phyloP scores from a whole-genome alignment of 2,113 vertebrate species.

The Coryphaenoides rupestris region DNA sequence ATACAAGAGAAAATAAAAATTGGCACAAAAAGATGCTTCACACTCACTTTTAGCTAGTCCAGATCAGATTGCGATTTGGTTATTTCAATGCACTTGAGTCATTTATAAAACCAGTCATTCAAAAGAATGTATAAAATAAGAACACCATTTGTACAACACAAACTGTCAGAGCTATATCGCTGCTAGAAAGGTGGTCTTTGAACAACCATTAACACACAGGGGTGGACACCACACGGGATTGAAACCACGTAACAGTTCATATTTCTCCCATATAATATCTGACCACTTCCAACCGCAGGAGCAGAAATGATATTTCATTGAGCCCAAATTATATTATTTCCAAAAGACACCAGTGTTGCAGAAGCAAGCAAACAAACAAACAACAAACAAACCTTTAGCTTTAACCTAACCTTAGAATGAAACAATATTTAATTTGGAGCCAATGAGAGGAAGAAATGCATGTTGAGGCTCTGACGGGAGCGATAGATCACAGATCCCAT shows the following conservation, averaged over 20 bases:
- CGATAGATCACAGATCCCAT: constrained; percentile 70
- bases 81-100: constrained; percentile 61
- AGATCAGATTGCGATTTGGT: constrained; percentile 22
- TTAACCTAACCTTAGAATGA: not conserved
- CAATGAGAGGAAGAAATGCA: constrained; percentile 40
- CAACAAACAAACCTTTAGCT: not conserved
- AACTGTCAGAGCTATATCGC: constrained; percentile 6
- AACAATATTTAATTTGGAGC: not conserved
- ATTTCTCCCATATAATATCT: not conserved
- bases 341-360: constrained; percentile 30
- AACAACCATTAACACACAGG: not conserved
- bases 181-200: constrained; percentile 9
- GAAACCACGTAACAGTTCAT: constrained; percentile 22
- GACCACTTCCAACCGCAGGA: constrained; percentile 30
- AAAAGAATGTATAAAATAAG: constrained; percentile 3
- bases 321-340: constrained; percentile 41
- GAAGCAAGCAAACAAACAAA: constrained; percentile 36
- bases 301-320: constrained; percentile 40
- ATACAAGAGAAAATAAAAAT: constrained; percentile 34
- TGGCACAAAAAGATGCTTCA: constrained; percentile 59
- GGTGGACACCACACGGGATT: constrained; percentile 16
- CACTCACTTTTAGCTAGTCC: constrained; percentile 18
- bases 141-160: not conserved
- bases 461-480: constrained; percentile 70
- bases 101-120: constrained; percentile 27